Evolutionary conservation across 2,797 vertebrate species (phyloP).

Genomic region (Megalops cyprinoides): DNA sequence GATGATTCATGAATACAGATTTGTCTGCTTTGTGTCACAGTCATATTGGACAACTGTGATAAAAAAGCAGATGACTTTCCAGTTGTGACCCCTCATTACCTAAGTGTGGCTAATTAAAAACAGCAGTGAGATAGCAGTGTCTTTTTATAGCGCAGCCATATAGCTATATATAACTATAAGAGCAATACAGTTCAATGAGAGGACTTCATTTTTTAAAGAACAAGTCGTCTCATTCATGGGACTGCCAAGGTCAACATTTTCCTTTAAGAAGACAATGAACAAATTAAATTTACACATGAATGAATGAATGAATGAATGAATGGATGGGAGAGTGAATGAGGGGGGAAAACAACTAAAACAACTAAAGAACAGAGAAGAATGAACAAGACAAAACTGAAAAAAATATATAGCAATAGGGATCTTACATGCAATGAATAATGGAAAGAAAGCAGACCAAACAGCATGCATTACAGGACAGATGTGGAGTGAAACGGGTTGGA

Average conservation of each 20-base stretch:
- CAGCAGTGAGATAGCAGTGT: not conserved
- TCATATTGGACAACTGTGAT: not conserved
- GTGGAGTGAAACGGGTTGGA: slow-evolving; percentile 66
- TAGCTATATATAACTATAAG: too few species aligned
- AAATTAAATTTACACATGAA: too few species aligned
- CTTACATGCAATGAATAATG: slow-evolving; percentile 79
- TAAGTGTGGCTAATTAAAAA: not conserved
- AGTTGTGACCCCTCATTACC: slow-evolving; percentile 6
- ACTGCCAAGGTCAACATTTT: not conserved
- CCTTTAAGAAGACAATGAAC: not conserved
- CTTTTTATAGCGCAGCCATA: too few species aligned
- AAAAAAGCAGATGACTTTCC: not conserved
- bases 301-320: slow-evolving; percentile 17
- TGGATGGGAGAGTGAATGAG: slow-evolving; percentile 21
- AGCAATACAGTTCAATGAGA: not conserved
- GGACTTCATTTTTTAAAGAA: not conserved
- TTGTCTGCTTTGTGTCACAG: slow-evolving; percentile 4
- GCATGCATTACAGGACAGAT: slow-evolving; percentile 75
- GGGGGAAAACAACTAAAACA: slow-evolving; percentile 37
- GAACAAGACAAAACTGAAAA: slow-evolving; percentile 22
- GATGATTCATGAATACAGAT: not conserved
- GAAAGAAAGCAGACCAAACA: slow-evolving; percentile 74
- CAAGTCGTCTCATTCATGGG: not conserved
- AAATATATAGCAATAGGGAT: slow-evolving; percentile 38
- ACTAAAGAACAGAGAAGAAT: slow-evolving; percentile 48